Evolutionary conservation across 2,113 vertebrate species (phyloP), one percentile per base, ranked within the genome.

Genomic region (Apodemus sylvaticus): DNA sequence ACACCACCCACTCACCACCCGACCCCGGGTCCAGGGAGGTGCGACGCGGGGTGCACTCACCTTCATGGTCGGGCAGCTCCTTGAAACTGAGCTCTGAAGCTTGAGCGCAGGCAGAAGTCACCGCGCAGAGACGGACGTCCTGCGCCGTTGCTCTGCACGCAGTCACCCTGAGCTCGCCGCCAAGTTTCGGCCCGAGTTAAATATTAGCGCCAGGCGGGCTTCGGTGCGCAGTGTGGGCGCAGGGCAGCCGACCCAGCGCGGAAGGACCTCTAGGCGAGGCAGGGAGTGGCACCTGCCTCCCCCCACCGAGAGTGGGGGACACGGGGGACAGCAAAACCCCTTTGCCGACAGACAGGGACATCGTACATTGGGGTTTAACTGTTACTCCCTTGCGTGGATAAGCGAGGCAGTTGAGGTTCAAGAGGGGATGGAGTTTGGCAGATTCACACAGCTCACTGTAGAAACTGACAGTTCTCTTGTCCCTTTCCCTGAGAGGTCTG

Each of bases 161-260:
- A 79, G 62, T 97, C 93, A 60, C 95, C 74, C 8, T 16, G 82
- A 26, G 76, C 95, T 93, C 71, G 34, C 60, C 94, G n/a, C 88
- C 94, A 85, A 97, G 86, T 91, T 94, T 92, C 91, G 42, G 92
- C 79, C 86, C 24, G 66, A 95, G 98, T 98, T 98, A 98, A 98
- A 98, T 94, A 98, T 98, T 98, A 96, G 81, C 55, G 26, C 19
- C 53, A 48, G 29, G 90, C 62, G 77, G 5, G 71, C 90, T 62
- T 74, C 22, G 11, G 45, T n/a, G 42, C 3, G 45, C 34, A 24
- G 34, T n/a, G 85, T 34, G 34, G 34, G 26, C 55, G n/a, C 87
- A 2, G 31, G 11, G 55, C 58, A 29, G 5, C 4, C 39, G n/a
- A 24, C 1, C 39, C 39, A 64, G n/a, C 8, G 7, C 39, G 1